Percentiles rank a stretch among this genome's conserved stretches.
Conservation (phyloP, 2,888 invertebrate species). For the Crossocerus cetratus region DNA sequence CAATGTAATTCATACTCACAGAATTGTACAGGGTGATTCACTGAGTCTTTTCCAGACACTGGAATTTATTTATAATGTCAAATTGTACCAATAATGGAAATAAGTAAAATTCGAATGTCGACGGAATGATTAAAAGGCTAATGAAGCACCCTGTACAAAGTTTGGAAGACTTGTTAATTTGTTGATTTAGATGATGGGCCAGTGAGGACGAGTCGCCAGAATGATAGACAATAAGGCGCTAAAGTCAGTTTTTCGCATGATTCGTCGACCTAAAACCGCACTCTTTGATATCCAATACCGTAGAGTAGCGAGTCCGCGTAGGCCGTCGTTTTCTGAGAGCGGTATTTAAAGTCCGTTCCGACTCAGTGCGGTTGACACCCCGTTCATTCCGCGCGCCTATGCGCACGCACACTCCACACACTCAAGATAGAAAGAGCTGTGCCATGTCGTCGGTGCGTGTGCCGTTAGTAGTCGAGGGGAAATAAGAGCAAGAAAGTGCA, state of each 20-base stretch:
- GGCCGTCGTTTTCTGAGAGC: neutral
- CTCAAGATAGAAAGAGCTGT: slow-evolving; percentile 19
- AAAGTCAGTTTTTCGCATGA: neutral
- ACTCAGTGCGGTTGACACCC: slow-evolving; percentile 30
- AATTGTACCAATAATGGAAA: too few relatives aligned
- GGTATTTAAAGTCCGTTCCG: slow-evolving; percentile 4
- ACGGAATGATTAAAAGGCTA: too few relatives aligned
- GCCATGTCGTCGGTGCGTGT: neutral
- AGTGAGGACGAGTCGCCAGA: too few relatives aligned
- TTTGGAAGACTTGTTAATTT: too few relatives aligned
- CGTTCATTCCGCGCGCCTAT: neutral
- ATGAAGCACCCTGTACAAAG: too few relatives aligned
- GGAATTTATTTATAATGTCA: too few relatives aligned
- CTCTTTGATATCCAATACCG: neutral
- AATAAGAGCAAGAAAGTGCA: slow-evolving; percentile 39
- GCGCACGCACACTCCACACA: neutral
- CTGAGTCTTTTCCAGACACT: too few relatives aligned
- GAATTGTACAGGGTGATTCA: too few relatives aligned
- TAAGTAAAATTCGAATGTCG: too few relatives aligned
- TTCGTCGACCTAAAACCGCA: neutral
- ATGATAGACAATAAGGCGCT: too few relatives aligned
- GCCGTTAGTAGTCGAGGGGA: slow-evolving; percentile 33
- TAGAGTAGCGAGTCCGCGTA: neutral
- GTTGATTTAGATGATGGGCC: too few relatives aligned
- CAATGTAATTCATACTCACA: too few relatives aligned